A percentile compares a stretch with the other conserved stretches of the same genome.
These are phyloP conservation scores for Drosophila planitibia DNA, from an alignment of 2,888 invertebrate genomes.

Conservation along the genomic window DNA sequence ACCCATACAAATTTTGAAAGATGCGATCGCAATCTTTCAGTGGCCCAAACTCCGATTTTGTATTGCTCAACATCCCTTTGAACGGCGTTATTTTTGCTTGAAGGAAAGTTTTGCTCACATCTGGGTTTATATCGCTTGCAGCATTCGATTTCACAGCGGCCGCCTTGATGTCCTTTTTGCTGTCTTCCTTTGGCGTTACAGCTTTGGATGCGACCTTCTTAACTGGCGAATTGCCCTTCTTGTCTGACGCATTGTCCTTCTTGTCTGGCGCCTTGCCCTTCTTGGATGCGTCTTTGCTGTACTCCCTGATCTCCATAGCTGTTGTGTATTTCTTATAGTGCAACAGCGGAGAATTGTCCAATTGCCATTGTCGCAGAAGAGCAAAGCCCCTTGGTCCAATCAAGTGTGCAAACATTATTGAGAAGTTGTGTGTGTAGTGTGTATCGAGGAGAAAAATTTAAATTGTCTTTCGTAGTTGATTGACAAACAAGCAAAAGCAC, in stretches of 20 bases:
- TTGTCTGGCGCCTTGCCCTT: not conserved
- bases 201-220: not conserved
- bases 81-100: conserved; percentile 63
- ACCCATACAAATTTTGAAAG: conserved; percentile 98
- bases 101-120: not conserved
- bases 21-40: conserved; percentile 96
- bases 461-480: not conserved
- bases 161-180: not conserved
- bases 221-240: not conserved
- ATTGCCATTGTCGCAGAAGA: not conserved
- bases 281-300: conserved; percentile 1
- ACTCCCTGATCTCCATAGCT: not conserved
- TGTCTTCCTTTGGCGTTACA: not conserved
- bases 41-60: conserved; percentile 88
- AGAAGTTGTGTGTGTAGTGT: not conserved
- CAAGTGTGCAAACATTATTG: conserved; percentile 12
- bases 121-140: not conserved
- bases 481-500: not conserved
- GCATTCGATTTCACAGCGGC: not conserved
- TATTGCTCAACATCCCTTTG: conserved; percentile 87
- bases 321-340: not conserved
- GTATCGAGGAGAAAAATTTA: not conserved
- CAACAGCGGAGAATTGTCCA: not conserved
- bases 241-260: not conserved
- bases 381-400: conserved; percentile 1